Conservation (phyloP, 1,140 invertebrate species). For the Rhynchophorus ferrugineus region DNA sequence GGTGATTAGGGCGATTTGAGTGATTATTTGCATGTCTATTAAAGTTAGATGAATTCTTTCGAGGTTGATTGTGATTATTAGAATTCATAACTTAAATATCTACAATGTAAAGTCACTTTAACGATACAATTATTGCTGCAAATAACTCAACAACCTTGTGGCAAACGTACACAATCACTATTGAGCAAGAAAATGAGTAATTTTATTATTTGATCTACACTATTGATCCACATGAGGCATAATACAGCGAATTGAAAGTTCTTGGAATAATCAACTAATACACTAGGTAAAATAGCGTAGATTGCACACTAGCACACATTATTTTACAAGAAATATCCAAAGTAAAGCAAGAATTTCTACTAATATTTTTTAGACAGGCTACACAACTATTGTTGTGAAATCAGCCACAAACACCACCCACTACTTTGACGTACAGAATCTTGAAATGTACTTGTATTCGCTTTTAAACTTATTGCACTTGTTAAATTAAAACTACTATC, state of each 20-base stretch:
- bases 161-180: slow-evolving; percentile 30
- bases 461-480: neutral
- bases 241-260: neutral
- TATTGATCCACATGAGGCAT: slow-evolving; percentile 20
- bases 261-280: neutral
- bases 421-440: neutral
- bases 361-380: slow-evolving; percentile 22
- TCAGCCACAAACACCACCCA: slow-evolving; percentile 29
- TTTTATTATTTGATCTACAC: slow-evolving; percentile 23
- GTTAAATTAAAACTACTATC: neutral
- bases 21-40: slow-evolving; percentile 37
- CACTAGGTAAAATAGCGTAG: neutral
- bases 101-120: slow-evolving; percentile 17
- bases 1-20: slow-evolving; percentile 30
- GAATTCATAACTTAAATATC: slow-evolving; percentile 33
- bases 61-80: slow-evolving; percentile 39
- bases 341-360: slow-evolving; percentile 17
- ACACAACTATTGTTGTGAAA: slow-evolving; percentile 30
- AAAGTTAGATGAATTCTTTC: slow-evolving; percentile 38
- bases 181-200: slow-evolving; percentile 34
- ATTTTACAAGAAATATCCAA: slow-evolving; percentile 9
- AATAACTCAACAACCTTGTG: slow-evolving; percentile 33
- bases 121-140: slow-evolving; percentile 15
- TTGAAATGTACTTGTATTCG: neutral
- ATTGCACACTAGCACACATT: slow-evolving; percentile 9